Evolutionary conservation across 2,888 invertebrate species (phyloP), one percentile per base, ranked within the genome.

Genomic region (Cataglyphis cursor): DNA sequence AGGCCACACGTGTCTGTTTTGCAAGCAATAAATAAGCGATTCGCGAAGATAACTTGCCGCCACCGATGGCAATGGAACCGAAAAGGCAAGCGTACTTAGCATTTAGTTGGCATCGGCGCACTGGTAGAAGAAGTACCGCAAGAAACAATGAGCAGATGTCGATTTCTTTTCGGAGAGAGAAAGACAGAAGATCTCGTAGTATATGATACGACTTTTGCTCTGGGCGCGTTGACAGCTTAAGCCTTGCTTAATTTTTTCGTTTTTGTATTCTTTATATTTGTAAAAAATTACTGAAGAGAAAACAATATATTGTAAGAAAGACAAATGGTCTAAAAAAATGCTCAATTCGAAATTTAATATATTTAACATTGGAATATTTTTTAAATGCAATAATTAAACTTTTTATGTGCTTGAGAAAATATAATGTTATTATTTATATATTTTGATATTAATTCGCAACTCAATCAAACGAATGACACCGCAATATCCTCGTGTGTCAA

Each of bases 11-110:
- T 54, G 78, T 62, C 65, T 57, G 75, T 65, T 73, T 62, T 72
- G 83, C 64, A 64, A 83, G 81, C 82, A 72, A 88, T 88, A 88
- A 88, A 88, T 87, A 84, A 87, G 68, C 83, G 88, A 88, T 87
- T 62, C 87, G 76, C 66, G 61, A 35, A 31, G 70, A 82, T 83
- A 83, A 73, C 54, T 66, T 61, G 75, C 48, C 28, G 73, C 68
- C 75, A 59, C 38, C 78, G 62, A 83, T 59, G 57, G 54, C 72
- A 72, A 35, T 51, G 64, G 54, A 62, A 84, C 48, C 73, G 57
- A 64, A 62, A 72, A 65, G 51, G 61, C 82, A 57, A 80, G 24
- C 35, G 18, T 48, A 8, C n/a, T n/a, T 51, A 59, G 78, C 78
- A 80, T 80, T 80, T 80, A n/a, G 48, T n/a, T 51, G 48, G 59